These are phyloP conservation scores for Ascidia mentula DNA, from an alignment of 23 tunicate genomes.

Conservation along the genomic window DNA sequence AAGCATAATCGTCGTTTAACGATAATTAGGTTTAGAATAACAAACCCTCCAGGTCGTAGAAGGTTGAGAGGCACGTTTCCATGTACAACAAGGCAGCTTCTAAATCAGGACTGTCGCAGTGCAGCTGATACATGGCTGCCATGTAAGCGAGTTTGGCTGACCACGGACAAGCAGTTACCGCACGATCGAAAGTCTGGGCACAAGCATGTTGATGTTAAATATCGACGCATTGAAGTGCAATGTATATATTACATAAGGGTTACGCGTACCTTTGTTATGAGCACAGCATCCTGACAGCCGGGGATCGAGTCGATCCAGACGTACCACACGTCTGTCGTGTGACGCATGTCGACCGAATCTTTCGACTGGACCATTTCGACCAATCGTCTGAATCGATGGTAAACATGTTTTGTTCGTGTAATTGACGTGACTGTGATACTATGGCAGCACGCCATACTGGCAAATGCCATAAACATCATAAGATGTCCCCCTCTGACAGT, in stretches of 20 bases:
- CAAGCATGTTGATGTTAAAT: not conserved
- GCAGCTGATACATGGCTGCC: slow-evolving; percentile 76
- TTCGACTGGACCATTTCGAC: not conserved
- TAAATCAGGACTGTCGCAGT: slow-evolving; percentile 41
- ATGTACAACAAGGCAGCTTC: slow-evolving; percentile 75
- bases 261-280: slow-evolving; percentile 32
- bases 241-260: not conserved
- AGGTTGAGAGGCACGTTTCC: slow-evolving; percentile 54
- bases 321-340: slow-evolving; percentile 29
- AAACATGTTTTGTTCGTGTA: too few species aligned
- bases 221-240: not conserved
- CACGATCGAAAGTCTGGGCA: slow-evolving; percentile 48
- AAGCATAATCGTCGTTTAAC: too few species aligned
- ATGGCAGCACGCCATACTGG: too few species aligned
- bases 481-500: too few species aligned
- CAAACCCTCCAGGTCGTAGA: slow-evolving; percentile 53
- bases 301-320: slow-evolving; percentile 49
- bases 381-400: slow-evolving; percentile 6
- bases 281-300: slow-evolving; percentile 24
- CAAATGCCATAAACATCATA: too few species aligned
- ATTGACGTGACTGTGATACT: too few species aligned
- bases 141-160: slow-evolving; percentile 57
- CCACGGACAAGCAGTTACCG: slow-evolving; percentile 59
- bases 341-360: not conserved
- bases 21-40: too few species aligned